Evolutionary conservation across 2,113 vertebrate species (phyloP).

Genomic region (Boleophthalmus pectinirostris): DNA sequence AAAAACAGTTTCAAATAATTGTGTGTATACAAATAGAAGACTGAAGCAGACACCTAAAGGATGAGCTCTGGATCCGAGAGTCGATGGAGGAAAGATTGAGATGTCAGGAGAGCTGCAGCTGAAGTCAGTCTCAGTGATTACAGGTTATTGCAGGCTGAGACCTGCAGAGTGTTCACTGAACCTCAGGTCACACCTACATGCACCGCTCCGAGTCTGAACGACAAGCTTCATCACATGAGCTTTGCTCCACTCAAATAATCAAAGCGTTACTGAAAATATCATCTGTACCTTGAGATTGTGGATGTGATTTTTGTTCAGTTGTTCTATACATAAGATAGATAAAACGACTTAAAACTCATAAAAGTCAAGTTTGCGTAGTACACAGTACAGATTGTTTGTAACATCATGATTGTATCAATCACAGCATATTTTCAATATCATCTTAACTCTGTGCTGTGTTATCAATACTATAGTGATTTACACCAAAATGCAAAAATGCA

Average conservation of each 20-base stretch:
- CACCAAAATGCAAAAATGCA: too few relatives aligned
- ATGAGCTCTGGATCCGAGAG: constrained; percentile 12
- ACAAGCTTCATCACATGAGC: background rate
- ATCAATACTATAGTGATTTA: too few relatives aligned
- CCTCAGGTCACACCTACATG: constrained; percentile 6
- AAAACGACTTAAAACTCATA: too few relatives aligned
- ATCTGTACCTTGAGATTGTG: background rate
- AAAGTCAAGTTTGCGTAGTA: too few relatives aligned
- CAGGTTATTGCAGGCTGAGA: constrained; percentile 14
- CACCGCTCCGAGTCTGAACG: background rate
- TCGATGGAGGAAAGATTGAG: constrained; percentile 16
- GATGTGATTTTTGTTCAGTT: background rate
- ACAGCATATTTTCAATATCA: too few relatives aligned
- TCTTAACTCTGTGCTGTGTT: too few relatives aligned
- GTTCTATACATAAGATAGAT: too few relatives aligned
- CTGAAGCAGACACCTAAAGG: background rate
- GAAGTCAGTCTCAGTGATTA: constrained; percentile 22
- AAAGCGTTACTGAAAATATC: background rate
- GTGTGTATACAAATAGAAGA: background rate
- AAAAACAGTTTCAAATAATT: background rate
- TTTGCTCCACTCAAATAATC: background rate
- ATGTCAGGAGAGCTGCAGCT: constrained; percentile 8
- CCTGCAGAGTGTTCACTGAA: background rate
- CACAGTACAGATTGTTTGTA: too few relatives aligned
- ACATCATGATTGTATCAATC: too few relatives aligned